A percentile compares a stretch with the other conserved stretches of the same genome.
Conservation (phyloP, 1,140 invertebrate genomes). For the Cotesia typhae region DNA sequence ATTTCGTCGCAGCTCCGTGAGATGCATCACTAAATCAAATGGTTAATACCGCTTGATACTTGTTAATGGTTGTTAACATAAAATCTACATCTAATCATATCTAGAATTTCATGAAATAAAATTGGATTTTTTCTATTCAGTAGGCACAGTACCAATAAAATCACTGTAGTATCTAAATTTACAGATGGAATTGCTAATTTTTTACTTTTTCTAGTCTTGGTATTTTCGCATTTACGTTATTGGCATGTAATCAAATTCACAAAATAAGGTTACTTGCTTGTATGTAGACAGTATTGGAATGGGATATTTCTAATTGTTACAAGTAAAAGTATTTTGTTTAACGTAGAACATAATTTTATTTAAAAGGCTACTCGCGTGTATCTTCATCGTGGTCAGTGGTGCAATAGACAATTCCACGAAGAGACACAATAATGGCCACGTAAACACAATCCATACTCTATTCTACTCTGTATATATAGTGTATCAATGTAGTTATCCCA, state of each 20-base stretch:
- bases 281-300: too few species aligned
- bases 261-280: too few species aligned
- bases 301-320: too few species aligned
- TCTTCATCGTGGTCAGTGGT: conserved; percentile 26
- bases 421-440: too few species aligned
- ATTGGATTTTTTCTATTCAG: not conserved
- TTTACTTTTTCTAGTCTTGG: not conserved
- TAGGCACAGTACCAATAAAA: not conserved
- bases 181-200: conserved; percentile 3
- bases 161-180: not conserved
- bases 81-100: not conserved
- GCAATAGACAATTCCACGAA: conserved; percentile 30
- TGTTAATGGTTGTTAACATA: not conserved
- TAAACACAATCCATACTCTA: too few species aligned
- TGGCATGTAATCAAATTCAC: too few species aligned
- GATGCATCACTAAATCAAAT: conserved; percentile 36
- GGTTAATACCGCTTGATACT: not conserved
- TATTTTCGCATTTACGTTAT: too few species aligned
- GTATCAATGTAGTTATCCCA: too few species aligned
- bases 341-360: not conserved
- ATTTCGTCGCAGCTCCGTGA: conserved; percentile 56
- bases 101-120: not conserved
- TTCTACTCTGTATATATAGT: too few species aligned
- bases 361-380: conserved; percentile 23
- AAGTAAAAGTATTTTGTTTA: too few species aligned